A percentile compares a stretch with the other conserved stretches of the same genome.
Evolutionary conservation across 2,888 invertebrate genomes (phyloP).

Genomic region (Eilema griseolum): DNA sequence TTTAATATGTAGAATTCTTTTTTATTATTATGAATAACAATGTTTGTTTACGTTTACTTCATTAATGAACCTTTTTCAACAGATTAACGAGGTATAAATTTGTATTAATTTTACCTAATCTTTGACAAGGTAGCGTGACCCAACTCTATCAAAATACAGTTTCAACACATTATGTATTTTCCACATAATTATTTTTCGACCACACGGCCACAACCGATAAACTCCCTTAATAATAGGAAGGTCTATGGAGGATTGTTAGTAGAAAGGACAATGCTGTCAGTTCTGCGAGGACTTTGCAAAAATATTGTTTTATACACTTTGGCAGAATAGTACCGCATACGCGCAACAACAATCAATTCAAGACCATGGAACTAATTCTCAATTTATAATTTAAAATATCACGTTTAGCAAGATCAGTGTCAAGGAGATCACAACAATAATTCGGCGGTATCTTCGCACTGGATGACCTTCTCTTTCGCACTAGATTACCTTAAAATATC

Average conservation of each 20-base stretch:
- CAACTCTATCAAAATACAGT: constrained; percentile 31
- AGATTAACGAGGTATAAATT: constrained; percentile 25
- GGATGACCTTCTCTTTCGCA: neutral
- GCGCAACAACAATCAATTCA: too few relatives aligned
- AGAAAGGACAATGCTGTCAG: neutral
- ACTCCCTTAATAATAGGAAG: neutral
- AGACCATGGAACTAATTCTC: too few relatives aligned
- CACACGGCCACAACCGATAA: neutral
- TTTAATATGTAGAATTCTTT: neutral
- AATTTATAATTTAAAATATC: too few relatives aligned
- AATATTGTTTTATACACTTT: too few relatives aligned
- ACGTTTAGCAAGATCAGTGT: neutral
- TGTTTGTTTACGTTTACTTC: constrained; percentile 19
- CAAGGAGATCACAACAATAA: neutral
- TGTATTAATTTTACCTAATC: constrained; percentile 25
- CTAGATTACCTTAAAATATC: neutral
- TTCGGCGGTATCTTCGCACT: neutral
- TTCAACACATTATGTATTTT: constrained; percentile 24
- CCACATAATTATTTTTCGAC: constrained; percentile 14
- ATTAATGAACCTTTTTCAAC: constrained; percentile 19
- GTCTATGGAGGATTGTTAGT: neutral
- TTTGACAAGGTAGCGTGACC: constrained; percentile 40
- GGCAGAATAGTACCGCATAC: too few relatives aligned
- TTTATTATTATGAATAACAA: neutral
- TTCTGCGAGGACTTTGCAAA: neutral